A percentile compares a stretch with the other conserved stretches of the same genome.
These are phyloP conservation scores for Drosophila putrida DNA, from an alignment of 2,888 invertebrate species.

Conservation along the genomic window DNA sequence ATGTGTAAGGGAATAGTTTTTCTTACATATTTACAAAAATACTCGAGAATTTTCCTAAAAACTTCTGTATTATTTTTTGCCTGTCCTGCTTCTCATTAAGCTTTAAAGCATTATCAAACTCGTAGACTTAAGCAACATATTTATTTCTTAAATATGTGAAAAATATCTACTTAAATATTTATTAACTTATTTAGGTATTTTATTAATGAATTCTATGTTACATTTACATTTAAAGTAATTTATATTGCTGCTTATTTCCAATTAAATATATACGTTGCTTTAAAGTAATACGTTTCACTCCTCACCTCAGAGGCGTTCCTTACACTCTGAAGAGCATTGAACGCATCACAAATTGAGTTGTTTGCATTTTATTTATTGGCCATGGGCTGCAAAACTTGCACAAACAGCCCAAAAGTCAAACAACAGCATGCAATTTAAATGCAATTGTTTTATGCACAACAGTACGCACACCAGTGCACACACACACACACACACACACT, in stretches of 20 bases:
- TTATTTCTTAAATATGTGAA: no score
- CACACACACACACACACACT: neutral
- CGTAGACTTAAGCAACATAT: no score
- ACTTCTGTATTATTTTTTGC: no score
- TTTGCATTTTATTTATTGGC: slow-evolving; percentile 73
- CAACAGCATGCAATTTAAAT: slow-evolving; percentile 76
- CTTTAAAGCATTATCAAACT: no score
- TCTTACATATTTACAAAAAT: no score
- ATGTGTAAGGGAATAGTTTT: no score
- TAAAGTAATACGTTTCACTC: slow-evolving; percentile 10
- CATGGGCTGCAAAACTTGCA: slow-evolving; percentile 56
- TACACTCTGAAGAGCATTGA: slow-evolving; percentile 13
- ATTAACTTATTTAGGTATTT: no score
- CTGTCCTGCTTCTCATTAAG: no score
- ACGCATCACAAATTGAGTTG: slow-evolving; percentile 68
- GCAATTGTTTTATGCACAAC: slow-evolving; percentile 72
- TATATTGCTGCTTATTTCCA: neutral
- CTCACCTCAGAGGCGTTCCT: neutral
- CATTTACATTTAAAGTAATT: no score
- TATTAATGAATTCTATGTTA: no score
- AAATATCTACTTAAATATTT: no score
- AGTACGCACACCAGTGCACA: slow-evolving; percentile 21
- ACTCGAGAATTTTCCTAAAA: no score
- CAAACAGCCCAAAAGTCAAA: slow-evolving; percentile 70
- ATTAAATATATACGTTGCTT: slow-evolving; percentile 14